phyloP scores from a whole-genome alignment of 2,113 vertebrate genomes.

The Plecturocebus donacophilus region DNA sequence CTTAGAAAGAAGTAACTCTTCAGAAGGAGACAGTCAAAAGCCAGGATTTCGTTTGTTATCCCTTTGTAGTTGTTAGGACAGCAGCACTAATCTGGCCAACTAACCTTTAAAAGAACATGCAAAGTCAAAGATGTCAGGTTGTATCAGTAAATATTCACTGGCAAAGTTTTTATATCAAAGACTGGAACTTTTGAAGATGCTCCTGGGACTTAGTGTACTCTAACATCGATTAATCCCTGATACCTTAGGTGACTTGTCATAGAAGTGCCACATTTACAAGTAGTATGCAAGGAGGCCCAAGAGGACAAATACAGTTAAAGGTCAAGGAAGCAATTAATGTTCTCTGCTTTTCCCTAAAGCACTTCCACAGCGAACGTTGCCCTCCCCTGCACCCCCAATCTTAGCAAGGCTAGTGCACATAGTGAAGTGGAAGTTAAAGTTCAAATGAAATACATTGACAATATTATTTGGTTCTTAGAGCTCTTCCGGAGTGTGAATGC shows the following conservation, averaged over 20 bases:
- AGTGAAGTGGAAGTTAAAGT: conserved; percentile 62
- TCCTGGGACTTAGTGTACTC: conserved; percentile 62
- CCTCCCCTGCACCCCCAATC: background rate
- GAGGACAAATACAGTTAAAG: conserved; percentile 50
- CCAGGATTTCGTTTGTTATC: background rate
- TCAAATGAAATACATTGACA: conserved; percentile 36
- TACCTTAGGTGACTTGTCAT: conserved; percentile 64
- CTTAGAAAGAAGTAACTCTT: background rate
- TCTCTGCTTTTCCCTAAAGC: conserved; percentile 63
- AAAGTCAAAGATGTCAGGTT: conserved; percentile 6
- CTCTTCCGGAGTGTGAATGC: background rate
- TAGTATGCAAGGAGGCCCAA: background rate
- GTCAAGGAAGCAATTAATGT: conserved; percentile 73
- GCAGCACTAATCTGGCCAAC: background rate
- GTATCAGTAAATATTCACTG: conserved; percentile 50
- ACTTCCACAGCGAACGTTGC: background rate
- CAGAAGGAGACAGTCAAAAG: background rate
- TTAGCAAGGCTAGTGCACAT: conserved; percentile 28
- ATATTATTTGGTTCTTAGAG: background rate
- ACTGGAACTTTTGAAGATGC: conserved; percentile 61
- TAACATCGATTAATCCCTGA: conserved; percentile 60
- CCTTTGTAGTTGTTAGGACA: background rate
- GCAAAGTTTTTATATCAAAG: conserved; percentile 63
- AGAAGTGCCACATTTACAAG: conserved; percentile 55
- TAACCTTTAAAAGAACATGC: conserved; percentile 31